These are phyloP conservation scores for Macropis europaea DNA, from an alignment of 2,888 invertebrate genomes.

Conservation along the genomic window DNA sequence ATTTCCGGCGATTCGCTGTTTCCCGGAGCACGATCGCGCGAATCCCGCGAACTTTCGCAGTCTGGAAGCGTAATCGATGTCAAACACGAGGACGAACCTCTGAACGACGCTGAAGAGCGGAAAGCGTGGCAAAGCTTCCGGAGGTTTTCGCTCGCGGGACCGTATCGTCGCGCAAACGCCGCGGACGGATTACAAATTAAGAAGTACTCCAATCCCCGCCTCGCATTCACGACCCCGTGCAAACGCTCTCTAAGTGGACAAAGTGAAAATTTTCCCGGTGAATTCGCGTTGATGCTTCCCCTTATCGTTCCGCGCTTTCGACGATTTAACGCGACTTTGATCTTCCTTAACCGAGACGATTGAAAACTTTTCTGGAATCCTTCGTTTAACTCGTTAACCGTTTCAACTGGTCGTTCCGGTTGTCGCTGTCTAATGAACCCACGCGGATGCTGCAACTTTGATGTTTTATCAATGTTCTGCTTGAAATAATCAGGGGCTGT, in stretches of 20 bases:
- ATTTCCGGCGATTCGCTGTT: neutral
- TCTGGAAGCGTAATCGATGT: constrained; percentile 17
- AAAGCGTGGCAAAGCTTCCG: constrained; percentile 15
- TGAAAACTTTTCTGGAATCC: too few species aligned
- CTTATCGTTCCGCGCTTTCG: neutral
- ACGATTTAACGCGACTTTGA: neutral
- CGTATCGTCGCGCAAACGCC: constrained; percentile 40
- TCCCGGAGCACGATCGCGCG: neutral
- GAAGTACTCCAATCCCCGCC: constrained; percentile 50
- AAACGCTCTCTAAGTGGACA: constrained; percentile 20
- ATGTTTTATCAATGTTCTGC: too few species aligned
- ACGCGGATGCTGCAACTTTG: too few species aligned
- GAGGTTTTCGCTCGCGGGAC: constrained; percentile 21
- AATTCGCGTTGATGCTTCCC: constrained; percentile 2
- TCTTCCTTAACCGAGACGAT: too few species aligned
- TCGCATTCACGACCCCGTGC: constrained; percentile 21
- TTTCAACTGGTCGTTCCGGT: too few species aligned
- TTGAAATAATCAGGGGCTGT: too few species aligned
- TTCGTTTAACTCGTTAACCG: too few species aligned
- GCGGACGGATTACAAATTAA: constrained; percentile 53
- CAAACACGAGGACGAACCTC: constrained; percentile 25
- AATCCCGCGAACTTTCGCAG: constrained; percentile 1
- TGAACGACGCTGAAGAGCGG: constrained; percentile 21
- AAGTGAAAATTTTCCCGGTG: constrained; percentile 6
- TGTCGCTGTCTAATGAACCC: too few species aligned